Percentiles rank a stretch among this genome's conserved stretches.
phyloP scores from a whole-genome alignment of 2,888 invertebrate genomes.

The Nemotelus pantherinus region DNA sequence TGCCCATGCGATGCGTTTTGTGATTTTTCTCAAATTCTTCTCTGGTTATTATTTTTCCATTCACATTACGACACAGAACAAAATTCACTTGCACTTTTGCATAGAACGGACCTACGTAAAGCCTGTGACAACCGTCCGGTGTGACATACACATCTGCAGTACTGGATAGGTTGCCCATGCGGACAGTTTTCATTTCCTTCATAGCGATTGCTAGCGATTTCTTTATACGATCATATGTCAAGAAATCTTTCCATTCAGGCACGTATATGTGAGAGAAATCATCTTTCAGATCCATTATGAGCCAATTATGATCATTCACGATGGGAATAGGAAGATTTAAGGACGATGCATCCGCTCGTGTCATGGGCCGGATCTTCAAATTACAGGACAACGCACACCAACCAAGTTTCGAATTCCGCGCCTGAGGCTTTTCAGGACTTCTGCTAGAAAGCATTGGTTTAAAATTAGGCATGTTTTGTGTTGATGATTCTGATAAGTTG shows the following conservation, averaged over 20 bases:
- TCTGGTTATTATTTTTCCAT: constrained; percentile 61
- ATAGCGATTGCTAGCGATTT: constrained; percentile 56
- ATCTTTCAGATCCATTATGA: constrained; percentile 60
- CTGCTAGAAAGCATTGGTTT: no score
- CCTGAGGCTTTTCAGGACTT: no score
- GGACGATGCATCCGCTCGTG: constrained; percentile 50
- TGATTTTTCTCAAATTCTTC: constrained; percentile 61
- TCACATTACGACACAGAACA: constrained; percentile 61
- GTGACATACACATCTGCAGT: constrained; percentile 45
- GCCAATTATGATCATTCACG: constrained; percentile 60
- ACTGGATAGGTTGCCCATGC: constrained; percentile 51
- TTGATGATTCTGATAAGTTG: no score
- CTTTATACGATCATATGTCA: constrained; percentile 61
- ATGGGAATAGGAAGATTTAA: constrained; percentile 58
- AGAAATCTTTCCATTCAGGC: constrained; percentile 60
- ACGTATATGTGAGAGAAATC: constrained; percentile 64
- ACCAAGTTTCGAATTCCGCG: constrained; percentile 14
- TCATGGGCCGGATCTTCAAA: constrained; percentile 42
- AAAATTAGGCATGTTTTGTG: no score
- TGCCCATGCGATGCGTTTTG: constrained; percentile 56
- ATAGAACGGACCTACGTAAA: constrained; percentile 62
- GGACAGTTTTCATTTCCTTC: constrained; percentile 57
- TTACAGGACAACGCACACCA: constrained; percentile 38
- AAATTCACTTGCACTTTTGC: constrained; percentile 54
- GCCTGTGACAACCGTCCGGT: constrained; percentile 55